Evolutionary conservation across 2,888 invertebrate species (phyloP), one percentile per base, ranked within the genome.

Genomic region (Sicus ferrugineus): DNA sequence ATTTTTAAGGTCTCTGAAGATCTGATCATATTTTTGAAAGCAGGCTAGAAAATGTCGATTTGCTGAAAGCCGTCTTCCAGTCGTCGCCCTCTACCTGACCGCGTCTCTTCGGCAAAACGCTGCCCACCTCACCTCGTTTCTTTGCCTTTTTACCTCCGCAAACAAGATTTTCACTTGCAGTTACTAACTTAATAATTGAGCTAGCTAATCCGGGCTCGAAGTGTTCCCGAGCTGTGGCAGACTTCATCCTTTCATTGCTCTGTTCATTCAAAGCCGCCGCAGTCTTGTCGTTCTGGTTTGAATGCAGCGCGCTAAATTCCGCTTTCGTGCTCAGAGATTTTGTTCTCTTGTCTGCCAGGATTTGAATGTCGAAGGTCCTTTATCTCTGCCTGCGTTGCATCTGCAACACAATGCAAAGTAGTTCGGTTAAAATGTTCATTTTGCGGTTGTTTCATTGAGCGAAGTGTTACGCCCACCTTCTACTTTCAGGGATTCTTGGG

Each of bases 151-250:
- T 34, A 52, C 34, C 64, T 21, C 21, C 54, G 31, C 52, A 65
- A 54, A 23, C 64, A 52, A 31, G 54, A 52, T 65, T 65, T 52
- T 42, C 34, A 28, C 64, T 65, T 21, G 34, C 52, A 65, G 52
- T 65, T 65, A 65, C 52, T 65, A 65, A 65, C 64, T 65, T 52
- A 65, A 34, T 52, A 34, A 65, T 54, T 65, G 23, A 52, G 23
- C 52, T 52, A 52, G 34, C 52, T 54, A 52, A 65, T 19, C 34
- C 52, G 5, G 52, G 31, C 50, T 52, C 34, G 14, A 52, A 52
- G 26, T 52, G 30, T 11, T 16, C 28, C 59, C 14, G 11, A 30
- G 0, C 46, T 28, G n/a, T 16, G 6, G 16, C 52, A 16, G 34
- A 9, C 23, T 34, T 65, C 34, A 65, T 26, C 64, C 30, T 34